A percentile compares a stretch with the other conserved stretches of the same genome.
Conservation (phyloP, 1,140 invertebrate genomes). For the Drosophila sechellia region DNA sequence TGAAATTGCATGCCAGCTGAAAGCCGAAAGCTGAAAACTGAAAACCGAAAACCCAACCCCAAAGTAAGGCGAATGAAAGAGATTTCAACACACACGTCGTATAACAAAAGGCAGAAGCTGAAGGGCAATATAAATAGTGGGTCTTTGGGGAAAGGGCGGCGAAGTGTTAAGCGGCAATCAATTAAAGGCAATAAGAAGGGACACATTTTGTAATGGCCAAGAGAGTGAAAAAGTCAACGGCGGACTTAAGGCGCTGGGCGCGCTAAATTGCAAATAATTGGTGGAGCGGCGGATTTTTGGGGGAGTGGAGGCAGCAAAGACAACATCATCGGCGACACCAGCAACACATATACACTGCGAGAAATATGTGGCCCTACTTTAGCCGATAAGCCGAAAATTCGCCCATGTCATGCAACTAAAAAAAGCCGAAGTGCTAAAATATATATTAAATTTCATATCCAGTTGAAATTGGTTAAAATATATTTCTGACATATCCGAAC, state of each 20-base stretch:
- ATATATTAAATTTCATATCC: conserved; percentile 5
- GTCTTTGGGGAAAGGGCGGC: conserved; percentile 6
- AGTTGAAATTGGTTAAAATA: neutral
- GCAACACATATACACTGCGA: conserved; percentile 11
- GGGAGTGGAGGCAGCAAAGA: conserved; percentile 18
- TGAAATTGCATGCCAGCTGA: conserved; percentile 68
- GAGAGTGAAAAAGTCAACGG: conserved; percentile 35
- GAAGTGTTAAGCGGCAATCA: conserved; percentile 69
- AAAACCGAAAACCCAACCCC: conserved; percentile 20
- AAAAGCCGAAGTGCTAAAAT: neutral
- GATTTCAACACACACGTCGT: conserved; percentile 64
- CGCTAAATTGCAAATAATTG: conserved; percentile 78
- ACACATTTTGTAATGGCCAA: conserved; percentile 46
- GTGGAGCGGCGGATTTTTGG: conserved; percentile 29
- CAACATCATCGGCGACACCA: conserved; percentile 47
- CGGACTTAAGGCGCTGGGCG: conserved; percentile 22
- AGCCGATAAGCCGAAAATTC: too few relatives aligned
- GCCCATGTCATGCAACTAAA: too few relatives aligned
- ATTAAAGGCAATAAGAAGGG: conserved; percentile 70
- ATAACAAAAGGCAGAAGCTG: conserved; percentile 36
- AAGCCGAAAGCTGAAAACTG: conserved; percentile 21
- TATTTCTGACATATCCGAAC: neutral
- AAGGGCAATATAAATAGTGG: conserved; percentile 12
- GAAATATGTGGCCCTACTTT: neutral
- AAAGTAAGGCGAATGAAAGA: conserved; percentile 45